These are phyloP conservation scores for Apantesis nais DNA, from an alignment of 2,888 invertebrate species.

Conservation along the genomic window DNA sequence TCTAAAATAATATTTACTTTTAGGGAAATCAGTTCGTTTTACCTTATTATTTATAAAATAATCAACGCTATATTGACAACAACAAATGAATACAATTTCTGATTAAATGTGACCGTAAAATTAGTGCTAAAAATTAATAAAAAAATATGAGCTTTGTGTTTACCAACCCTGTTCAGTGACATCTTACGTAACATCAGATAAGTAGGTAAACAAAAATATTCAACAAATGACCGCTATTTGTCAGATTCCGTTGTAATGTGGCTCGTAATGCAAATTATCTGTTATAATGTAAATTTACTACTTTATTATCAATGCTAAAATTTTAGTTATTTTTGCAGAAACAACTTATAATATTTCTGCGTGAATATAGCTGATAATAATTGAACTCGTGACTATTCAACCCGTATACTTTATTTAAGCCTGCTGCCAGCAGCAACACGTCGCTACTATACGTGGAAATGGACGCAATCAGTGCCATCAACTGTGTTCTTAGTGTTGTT, in stretches of 20 bases:
- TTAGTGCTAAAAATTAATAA: no score
- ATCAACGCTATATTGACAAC: no score
- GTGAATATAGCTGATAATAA: neutral
- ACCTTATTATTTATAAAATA: no score
- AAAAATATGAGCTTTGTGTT: neutral
- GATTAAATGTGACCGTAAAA: no score
- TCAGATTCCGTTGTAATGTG: slow-evolving; percentile 7
- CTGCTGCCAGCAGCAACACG: neutral
- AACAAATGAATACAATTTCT: no score
- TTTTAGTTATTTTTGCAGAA: neutral
- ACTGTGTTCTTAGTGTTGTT: no score
- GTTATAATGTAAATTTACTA: neutral
- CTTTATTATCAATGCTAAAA: neutral
- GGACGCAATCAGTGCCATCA: no score
- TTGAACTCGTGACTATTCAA: neutral
- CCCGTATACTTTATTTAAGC: neutral
- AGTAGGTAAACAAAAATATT: slow-evolving; percentile 34
- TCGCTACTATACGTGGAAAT: no score
- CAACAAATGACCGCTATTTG: slow-evolving; percentile 11
- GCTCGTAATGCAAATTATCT: slow-evolving; percentile 14
- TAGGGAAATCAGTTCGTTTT: no score
- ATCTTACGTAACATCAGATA: slow-evolving; percentile 30
- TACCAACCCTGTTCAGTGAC: slow-evolving; percentile 4
- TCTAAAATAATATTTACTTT: no score
- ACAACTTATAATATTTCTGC: neutral